Evolutionary conservation across 2,888 invertebrate species (phyloP), one percentile per base, ranked within the genome.

Genomic region (Plagodis dolabraria): DNA sequence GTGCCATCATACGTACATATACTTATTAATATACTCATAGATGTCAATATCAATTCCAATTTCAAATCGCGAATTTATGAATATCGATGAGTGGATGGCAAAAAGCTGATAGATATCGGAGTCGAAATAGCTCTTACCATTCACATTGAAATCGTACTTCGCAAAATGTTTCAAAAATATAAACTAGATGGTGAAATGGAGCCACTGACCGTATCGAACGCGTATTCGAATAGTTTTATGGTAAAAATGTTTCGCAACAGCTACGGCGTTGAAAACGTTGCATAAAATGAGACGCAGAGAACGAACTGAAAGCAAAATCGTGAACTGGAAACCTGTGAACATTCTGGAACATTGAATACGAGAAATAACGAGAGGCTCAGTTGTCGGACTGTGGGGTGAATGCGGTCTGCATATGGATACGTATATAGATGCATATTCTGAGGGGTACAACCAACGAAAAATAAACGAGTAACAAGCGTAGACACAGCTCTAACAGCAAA

Each of bases 261-360:
- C 65, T 71, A 71, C 63, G 65, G 61, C 66, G 65, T 61, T 74
- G 74, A 69, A 77, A 76, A 72, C 73, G 70, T 71, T 80, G 74
- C 76, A 79, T 80, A 79, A 81, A 80, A 82, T 73, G 78, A 75
- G 75, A 74, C 71, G 75, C 68, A 70, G 76, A 71, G 22, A 70
- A 66, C 70, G 75, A 76, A 76, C 76, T 82, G 81, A 80, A 80
- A 81, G 79, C 78, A 73, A 79, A 82, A 80, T 80, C 72, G 76
- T 70, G 71, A 69, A 79, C 76, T 81, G 82, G 77, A 83, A 84
- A 77, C 76, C 75, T 78, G 80, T 77, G 77, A 78, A 80, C 72
- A 76, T 79, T 82, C 79, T 77, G 79, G 75, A 73, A 79, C 79
- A 83, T 80, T 82, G 80, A 82, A 82, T 82, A 71, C 70, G 75